Percentiles rank a stretch among this genome's conserved stretches.
Conservation (phyloP, 2,113 vertebrate species). For the Macquaria ambigua region DNA sequence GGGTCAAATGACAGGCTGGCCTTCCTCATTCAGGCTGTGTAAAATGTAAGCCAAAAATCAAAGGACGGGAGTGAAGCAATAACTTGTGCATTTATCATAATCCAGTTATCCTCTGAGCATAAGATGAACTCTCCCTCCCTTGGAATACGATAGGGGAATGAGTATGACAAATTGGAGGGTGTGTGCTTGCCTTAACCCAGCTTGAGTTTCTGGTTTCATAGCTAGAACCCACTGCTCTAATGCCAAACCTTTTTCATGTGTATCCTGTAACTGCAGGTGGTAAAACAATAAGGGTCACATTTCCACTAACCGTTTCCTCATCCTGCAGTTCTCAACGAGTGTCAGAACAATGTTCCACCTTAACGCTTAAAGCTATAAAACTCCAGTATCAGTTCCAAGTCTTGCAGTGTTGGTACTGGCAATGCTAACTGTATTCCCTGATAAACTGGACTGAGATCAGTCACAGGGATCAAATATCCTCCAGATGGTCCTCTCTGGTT, state of each 20-base stretch:
- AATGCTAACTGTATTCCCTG: conserved; percentile 28
- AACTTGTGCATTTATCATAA: conserved; percentile 70
- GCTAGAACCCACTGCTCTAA: conserved; percentile 52
- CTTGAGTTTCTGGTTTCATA: conserved; percentile 70
- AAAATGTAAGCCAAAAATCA: conserved; percentile 52
- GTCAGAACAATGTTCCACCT: conserved; percentile 69
- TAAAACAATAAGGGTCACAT: conserved; percentile 79
- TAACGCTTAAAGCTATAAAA: conserved; percentile 56
- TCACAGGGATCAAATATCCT: conserved; percentile 38
- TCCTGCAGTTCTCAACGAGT: conserved; percentile 74
- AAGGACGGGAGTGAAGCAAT: conserved; percentile 59
- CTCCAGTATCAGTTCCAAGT: conserved; percentile 85
- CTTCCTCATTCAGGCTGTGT: conserved; percentile 25
- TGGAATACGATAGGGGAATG: conserved; percentile 33
- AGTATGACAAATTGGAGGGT: conserved; percentile 60
- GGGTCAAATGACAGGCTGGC: conserved; percentile 61
- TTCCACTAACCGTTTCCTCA: conserved; percentile 78
- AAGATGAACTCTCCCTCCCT: conserved; percentile 50
- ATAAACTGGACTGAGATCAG: conserved; percentile 62
- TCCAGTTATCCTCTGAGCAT: conserved; percentile 63
- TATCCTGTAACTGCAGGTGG: conserved; percentile 78
- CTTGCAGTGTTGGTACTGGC: conserved; percentile 81
- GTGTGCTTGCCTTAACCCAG: conserved; percentile 57
- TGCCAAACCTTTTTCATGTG: conserved; percentile 74
- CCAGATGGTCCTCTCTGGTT: conserved; percentile 51